phyloP scores from a whole-genome alignment of 2,888 invertebrate species.

The Creontiades dilutus region DNA sequence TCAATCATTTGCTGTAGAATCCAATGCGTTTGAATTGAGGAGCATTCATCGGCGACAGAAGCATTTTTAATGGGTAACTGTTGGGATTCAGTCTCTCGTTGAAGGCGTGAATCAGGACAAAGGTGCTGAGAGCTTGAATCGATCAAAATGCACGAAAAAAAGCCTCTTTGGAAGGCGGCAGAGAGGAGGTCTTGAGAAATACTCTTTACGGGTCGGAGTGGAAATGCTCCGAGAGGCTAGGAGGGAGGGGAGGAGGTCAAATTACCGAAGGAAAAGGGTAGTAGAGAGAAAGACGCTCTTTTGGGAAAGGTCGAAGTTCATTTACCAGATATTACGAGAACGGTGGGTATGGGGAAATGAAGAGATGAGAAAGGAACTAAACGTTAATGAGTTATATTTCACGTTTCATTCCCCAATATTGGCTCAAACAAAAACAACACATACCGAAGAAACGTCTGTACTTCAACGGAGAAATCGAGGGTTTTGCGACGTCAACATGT shows the following conservation, averaged over 20 bases:
- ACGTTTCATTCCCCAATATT: too few relatives aligned
- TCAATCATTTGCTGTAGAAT: too few relatives aligned
- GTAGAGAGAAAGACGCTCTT: not conserved
- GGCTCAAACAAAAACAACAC: too few relatives aligned
- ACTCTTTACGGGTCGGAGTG: constrained; percentile 12
- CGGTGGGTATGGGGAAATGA: not conserved
- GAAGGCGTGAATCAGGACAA: not conserved
- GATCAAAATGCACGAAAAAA: constrained; percentile 4
- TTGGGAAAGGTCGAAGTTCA: constrained; percentile 17
- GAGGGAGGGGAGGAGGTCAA: not conserved
- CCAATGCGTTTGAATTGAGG: too few relatives aligned
- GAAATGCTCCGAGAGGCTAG: not conserved
- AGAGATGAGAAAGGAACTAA: not conserved
- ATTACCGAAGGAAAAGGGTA: constrained; percentile 10
- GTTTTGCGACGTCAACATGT: too few relatives aligned
- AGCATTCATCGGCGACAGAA: too few relatives aligned
- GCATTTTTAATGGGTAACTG: not conserved
- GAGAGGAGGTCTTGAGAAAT: not conserved
- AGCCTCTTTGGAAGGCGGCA: not conserved
- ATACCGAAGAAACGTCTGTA: too few relatives aligned
- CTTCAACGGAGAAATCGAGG: too few relatives aligned
- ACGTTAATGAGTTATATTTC: not conserved
- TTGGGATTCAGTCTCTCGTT: not conserved
- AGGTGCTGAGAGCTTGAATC: constrained; percentile 20
- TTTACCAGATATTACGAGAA: not conserved